Conservation (phyloP, 2,113 vertebrate species). For the Hemichromis elongatus region DNA sequence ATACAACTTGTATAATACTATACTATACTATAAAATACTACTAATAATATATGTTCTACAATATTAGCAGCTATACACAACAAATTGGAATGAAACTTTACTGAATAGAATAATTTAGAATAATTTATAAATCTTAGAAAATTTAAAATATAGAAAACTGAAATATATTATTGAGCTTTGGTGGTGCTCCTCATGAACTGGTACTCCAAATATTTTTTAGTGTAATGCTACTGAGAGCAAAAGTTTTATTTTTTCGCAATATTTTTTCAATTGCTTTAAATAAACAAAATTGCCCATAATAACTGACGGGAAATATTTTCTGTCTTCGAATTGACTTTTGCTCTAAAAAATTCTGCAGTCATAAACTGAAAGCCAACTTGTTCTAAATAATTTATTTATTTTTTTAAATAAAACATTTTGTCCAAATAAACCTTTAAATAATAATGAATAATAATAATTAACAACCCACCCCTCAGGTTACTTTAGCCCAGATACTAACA, state of each 20-base stretch:
- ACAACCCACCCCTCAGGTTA: neutral
- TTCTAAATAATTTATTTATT: neutral
- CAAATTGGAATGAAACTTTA: neutral
- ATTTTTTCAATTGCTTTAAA: neutral
- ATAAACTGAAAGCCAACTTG: neutral
- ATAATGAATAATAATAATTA: neutral
- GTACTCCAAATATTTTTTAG: neutral
- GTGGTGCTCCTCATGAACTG: neutral
- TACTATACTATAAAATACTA: too few relatives aligned
- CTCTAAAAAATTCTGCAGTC: neutral
- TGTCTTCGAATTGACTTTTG: neutral
- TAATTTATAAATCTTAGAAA: neutral
- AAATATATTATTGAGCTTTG: neutral
- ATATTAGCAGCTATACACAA: neutral
- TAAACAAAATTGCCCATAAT: neutral
- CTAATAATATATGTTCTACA: neutral
- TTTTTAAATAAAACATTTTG: accelerated
- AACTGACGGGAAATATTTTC: neutral
- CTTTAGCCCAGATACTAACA: neutral
- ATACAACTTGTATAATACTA: neutral
- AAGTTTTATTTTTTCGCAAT: neutral
- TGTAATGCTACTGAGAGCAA: neutral
- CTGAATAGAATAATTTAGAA: neutral
- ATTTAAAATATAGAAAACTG: neutral
- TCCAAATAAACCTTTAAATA: neutral